phyloP scores from a whole-genome alignment of 2,797 vertebrate genomes.

The Anisognathus igniventris region DNA sequence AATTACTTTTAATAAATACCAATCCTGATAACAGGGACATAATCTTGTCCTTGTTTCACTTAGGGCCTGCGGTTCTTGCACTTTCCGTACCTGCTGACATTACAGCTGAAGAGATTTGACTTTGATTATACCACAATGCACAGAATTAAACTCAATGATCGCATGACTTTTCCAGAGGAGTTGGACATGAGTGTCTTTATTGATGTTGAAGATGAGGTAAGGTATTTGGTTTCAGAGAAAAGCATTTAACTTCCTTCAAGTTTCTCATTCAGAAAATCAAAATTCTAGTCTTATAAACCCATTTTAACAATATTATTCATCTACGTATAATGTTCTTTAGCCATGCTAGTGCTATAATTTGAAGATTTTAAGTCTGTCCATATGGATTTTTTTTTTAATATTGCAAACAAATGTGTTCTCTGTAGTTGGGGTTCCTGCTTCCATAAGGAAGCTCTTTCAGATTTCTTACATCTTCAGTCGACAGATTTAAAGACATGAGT shows the following conservation, averaged over 20 bases:
- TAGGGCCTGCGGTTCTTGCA: constrained; percentile 96
- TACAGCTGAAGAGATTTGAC: constrained; percentile 98
- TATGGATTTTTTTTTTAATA: neutral
- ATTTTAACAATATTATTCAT: neutral
- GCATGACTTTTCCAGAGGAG: constrained; percentile 98
- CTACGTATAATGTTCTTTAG: neutral
- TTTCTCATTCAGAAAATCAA: neutral
- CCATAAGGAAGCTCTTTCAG: neutral
- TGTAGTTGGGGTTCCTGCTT: neutral
- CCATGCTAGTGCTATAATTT: neutral
- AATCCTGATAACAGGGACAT: neutral
- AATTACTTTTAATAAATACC: neutral
- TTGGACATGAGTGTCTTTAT: constrained; percentile 98
- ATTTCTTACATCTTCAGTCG: accelerated
- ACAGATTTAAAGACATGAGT: neutral
- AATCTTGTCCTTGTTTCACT: neutral
- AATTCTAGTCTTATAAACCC: neutral
- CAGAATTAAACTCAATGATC: constrained; percentile 96
- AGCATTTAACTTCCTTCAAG: neutral
- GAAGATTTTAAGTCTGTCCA: neutral
- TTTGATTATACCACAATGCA: constrained; percentile 99
- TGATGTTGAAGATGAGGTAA: constrained; percentile 97
- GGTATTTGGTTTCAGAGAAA: neutral
- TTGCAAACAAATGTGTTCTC: neutral
- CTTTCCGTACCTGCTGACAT: constrained; percentile 94